Percentiles rank a stretch among this genome's conserved stretches.
These are phyloP conservation scores for Bombus waltoni DNA, from an alignment of 1,140 invertebrate genomes.

Conservation along the genomic window DNA sequence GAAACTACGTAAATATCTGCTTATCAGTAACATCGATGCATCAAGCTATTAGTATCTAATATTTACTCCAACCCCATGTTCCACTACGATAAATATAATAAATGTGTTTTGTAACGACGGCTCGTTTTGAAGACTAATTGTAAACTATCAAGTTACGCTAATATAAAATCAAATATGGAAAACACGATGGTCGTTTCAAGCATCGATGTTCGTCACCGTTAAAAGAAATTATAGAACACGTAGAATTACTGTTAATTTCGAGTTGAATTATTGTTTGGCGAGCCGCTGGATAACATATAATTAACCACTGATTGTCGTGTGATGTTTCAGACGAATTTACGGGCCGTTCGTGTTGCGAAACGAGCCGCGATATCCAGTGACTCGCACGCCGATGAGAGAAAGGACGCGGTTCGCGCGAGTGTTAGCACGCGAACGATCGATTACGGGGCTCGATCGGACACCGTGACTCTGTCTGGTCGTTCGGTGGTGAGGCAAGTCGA, in stretches of 20 bases:
- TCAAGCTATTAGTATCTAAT: not conserved
- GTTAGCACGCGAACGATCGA: constrained; percentile 25
- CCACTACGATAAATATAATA: not conserved
- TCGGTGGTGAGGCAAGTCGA: constrained; percentile 52
- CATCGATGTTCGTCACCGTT: not conserved
- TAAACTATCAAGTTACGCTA: not conserved
- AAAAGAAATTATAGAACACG: not conserved
- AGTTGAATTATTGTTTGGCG: not conserved
- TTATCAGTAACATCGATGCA: too few species aligned
- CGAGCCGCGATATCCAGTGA: constrained; percentile 35
- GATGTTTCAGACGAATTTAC: constrained; percentile 30
- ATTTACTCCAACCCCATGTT: not conserved
- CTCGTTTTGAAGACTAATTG: not conserved
- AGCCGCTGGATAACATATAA: not conserved
- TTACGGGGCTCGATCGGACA: constrained; percentile 26
- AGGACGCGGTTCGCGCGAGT: constrained; percentile 8
- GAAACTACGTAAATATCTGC: too few species aligned
- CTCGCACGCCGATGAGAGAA: constrained; percentile 7
- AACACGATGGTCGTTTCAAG: too few species aligned
- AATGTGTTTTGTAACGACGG: not conserved
- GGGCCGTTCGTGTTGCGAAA: constrained; percentile 18
- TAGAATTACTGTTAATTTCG: not conserved
- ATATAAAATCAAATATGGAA: not conserved
- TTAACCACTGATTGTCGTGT: not conserved
- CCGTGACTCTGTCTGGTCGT: constrained; percentile 35